Evolutionary conservation across 2,797 vertebrate species (phyloP).

Genomic region (Stomatorhinus walkeri): DNA sequence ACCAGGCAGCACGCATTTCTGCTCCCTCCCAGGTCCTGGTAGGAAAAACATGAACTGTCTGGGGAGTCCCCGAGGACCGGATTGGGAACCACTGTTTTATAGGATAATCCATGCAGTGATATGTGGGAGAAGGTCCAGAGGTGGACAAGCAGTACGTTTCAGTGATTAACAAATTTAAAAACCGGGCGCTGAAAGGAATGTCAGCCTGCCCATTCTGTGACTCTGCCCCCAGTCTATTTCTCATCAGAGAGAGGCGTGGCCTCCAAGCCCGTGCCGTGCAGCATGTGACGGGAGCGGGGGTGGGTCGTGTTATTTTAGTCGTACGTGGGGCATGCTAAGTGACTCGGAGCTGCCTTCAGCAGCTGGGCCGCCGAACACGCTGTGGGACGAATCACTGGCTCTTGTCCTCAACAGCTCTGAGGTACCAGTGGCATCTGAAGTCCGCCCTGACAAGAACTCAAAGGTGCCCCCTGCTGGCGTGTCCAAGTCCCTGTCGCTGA

Average conservation of each 20-base stretch:
- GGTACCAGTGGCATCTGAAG: constrained; percentile 62
- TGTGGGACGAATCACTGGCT: constrained; percentile 70
- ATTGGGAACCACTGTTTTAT: constrained; percentile 32
- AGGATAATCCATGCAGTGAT: constrained; percentile 77
- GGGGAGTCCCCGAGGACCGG: neutral
- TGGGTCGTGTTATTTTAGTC: constrained; percentile 72
- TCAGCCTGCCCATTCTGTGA: neutral
- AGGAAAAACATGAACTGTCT: neutral
- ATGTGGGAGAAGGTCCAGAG: constrained; percentile 63
- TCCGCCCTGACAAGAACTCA: constrained; percentile 64
- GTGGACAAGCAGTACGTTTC: constrained; percentile 65
- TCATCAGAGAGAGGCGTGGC: constrained; percentile 9
- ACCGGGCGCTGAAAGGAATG: constrained; percentile 40
- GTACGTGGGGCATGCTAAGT: constrained; percentile 78
- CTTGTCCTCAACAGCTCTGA: constrained; percentile 80
- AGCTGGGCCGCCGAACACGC: constrained; percentile 49
- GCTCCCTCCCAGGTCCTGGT: neutral
- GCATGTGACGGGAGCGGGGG: constrained; percentile 21
- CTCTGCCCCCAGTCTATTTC: constrained; percentile 26
- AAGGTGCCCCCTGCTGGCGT: constrained; percentile 60
- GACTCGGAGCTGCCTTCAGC: constrained; percentile 68
- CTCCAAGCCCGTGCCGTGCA: neutral
- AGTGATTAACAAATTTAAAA: constrained; percentile 54
- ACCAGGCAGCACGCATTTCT: neutral
- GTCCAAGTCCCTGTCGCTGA: constrained; percentile 85